Base-by-base conservation (phyloP, 2,113 vertebrate species). In the Gulo gulo region DNA sequence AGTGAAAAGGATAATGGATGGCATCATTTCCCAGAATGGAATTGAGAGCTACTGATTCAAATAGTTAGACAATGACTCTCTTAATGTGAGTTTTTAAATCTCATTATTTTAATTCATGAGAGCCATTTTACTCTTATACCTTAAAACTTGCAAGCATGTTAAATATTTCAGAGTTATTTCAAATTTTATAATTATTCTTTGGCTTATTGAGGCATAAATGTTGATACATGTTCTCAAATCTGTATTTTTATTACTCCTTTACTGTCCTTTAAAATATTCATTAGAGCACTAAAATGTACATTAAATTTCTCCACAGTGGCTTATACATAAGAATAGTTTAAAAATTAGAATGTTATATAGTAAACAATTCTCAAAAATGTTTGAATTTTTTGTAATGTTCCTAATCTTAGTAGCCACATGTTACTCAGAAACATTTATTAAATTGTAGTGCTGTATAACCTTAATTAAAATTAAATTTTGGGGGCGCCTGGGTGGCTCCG, bases 141-240 rank as follows among this genome's bases (percentile, higher is more conserved):
- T 93, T 87, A 87, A 95, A 86, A 91, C 57, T 82, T 94, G 45
- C 18, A 89, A 85, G 61, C n/a, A 61, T 80, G 67, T 59, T 91
- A 87, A 86, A 76, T 86, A 55, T 82, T 97, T 86, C 47, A 93
- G 78, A 94, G n/a, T 80, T 86, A 74, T 74, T 86, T 91, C 39
- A 91, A 82, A 82, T 91, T 76, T 93, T 91, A 39, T 82, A 94
- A 91, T 87, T 73, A 84, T 71, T 65, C 50, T 94, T 83, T 94
- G 57, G 29, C 36, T 91, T 95, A 94, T 81, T 82, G 34, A 50
- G 21, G 9, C 76, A 61, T 61, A 86, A 74, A 29, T 76, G 34
- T 83, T 81, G 73, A 85, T 52, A 93, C 31, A 24, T 36, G 10
- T 55, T 95, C 29, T 76, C 34, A 97, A 59, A 76, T 82, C 47